Conservation (phyloP, 2,797 vertebrate species). For the Sphaeramia orbicularis region DNA sequence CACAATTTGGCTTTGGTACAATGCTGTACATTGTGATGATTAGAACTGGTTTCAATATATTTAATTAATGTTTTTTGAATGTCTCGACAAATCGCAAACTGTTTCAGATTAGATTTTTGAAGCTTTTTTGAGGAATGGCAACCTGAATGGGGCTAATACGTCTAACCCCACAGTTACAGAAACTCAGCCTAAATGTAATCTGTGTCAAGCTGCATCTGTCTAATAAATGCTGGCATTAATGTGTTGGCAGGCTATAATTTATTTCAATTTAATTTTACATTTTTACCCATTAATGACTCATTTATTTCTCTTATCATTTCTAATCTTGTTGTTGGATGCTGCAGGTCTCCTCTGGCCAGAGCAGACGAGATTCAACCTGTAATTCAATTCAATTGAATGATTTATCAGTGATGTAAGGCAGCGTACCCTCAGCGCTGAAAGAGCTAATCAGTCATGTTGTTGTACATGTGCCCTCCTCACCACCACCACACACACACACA, state of each 20-base stretch:
- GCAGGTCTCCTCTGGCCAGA: conserved; percentile 7
- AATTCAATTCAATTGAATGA: conserved; percentile 53
- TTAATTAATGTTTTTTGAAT: background rate
- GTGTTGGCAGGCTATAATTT: conserved; percentile 26
- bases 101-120: background rate
- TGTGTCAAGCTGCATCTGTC: conserved; percentile 4
- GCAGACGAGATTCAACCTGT: conserved; percentile 7
- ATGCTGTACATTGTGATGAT: conserved; percentile 24
- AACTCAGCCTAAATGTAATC: background rate
- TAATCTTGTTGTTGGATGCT: conserved; percentile 41
- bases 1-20: conserved; percentile 28
- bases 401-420: conserved; percentile 32
- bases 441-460: conserved; percentile 44
- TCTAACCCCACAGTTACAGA: background rate
- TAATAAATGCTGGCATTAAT: conserved; percentile 31
- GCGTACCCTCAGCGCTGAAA: conserved; percentile 24
- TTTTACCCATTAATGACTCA: conserved; percentile 46
- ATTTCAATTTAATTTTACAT: too few relatives aligned
- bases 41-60: conserved; percentile 2
- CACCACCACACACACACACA: conserved; percentile 1
- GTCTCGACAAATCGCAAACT: conserved; percentile 2
- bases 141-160: background rate
- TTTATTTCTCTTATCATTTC: conserved; percentile 12
- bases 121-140: conserved; percentile 1
- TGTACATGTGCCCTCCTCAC: conserved; percentile 15